phyloP scores from a whole-genome alignment of 2,888 invertebrate genomes.

The Synergus umbraculus region DNA sequence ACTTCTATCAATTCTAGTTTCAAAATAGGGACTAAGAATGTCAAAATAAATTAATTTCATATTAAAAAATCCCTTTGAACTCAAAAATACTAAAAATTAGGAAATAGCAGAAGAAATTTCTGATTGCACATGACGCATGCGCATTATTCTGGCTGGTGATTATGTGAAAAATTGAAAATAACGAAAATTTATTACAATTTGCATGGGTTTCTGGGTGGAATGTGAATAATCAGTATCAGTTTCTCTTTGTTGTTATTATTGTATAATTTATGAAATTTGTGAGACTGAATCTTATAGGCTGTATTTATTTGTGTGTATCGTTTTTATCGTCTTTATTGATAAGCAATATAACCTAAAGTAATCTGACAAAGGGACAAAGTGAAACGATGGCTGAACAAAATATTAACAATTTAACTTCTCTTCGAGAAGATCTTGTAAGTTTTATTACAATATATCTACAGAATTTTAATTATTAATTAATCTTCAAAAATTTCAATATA shows the following conservation, averaged over 20 bases:
- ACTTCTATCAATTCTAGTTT: background rate
- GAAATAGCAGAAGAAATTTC: background rate
- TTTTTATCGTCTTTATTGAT: background rate
- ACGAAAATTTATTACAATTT: background rate
- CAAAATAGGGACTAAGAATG: background rate
- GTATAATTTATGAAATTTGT: conserved; percentile 4
- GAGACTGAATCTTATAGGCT: background rate
- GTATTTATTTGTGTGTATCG: too few relatives aligned
- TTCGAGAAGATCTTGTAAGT: conserved; percentile 72
- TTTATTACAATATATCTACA: conserved; percentile 17
- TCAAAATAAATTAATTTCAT: background rate
- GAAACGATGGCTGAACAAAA: conserved; percentile 66
- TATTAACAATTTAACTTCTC: conserved; percentile 60
- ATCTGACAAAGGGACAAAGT: background rate
- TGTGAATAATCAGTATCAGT: background rate
- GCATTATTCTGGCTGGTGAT: background rate
- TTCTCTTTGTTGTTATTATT: background rate
- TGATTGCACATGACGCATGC: background rate
- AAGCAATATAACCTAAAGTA: background rate
- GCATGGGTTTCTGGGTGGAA: too few relatives aligned
- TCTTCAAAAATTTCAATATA: conserved; percentile 8
- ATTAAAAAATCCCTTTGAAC: background rate
- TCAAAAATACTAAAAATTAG: background rate
- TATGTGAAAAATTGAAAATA: background rate
- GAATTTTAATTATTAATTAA: background rate